Conservation (phyloP, 2,888 invertebrate genomes). For the Megamerina dolium region DNA sequence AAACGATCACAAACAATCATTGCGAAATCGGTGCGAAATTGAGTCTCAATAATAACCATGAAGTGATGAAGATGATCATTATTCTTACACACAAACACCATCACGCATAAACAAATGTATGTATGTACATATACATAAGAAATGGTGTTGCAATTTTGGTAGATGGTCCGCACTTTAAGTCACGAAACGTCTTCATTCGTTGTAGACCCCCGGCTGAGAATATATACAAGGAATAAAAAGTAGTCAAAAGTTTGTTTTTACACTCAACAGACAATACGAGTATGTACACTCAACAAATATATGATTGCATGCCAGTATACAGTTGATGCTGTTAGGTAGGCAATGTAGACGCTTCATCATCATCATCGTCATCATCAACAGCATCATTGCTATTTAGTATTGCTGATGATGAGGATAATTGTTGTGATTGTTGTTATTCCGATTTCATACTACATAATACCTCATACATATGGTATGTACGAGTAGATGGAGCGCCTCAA, state of each 20-base stretch:
- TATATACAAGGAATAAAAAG: slow-evolving; percentile 11
- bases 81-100: too few relatives aligned
- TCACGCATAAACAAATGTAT: too few relatives aligned
- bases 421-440: background rate
- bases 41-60: slow-evolving; percentile 41
- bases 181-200: slow-evolving; percentile 49
- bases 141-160: slow-evolving; percentile 15
- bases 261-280: too few relatives aligned
- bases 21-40: slow-evolving; percentile 39
- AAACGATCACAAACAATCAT: slow-evolving; percentile 35
- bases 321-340: background rate
- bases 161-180: slow-evolving; percentile 28
- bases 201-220: slow-evolving; percentile 31
- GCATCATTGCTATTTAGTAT: too few relatives aligned
- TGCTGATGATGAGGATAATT: background rate
- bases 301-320: slow-evolving; percentile 5
- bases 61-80: too few relatives aligned
- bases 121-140: too few relatives aligned
- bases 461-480: too few relatives aligned
- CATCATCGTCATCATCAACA: too few relatives aligned
- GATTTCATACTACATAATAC: background rate
- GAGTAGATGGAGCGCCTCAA: slow-evolving; percentile 17
- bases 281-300: too few relatives aligned
- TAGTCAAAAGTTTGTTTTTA: too few relatives aligned
- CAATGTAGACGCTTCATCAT: too few relatives aligned